Evolutionary conservation across 2,797 vertebrate species (phyloP).

Genomic region (Brachyrhaphis roseni): DNA sequence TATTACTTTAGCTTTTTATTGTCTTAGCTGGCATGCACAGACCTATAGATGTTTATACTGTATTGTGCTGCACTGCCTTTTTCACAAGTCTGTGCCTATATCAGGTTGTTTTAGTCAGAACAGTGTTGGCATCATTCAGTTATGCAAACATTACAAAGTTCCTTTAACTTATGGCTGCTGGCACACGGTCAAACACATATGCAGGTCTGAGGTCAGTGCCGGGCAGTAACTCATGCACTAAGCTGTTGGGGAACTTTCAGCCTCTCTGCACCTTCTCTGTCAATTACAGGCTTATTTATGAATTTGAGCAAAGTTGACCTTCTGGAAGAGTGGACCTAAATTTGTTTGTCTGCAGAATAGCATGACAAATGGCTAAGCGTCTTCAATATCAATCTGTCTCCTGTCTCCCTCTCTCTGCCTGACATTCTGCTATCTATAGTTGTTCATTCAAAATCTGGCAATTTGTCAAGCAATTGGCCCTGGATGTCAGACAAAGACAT

Average conservation of each 20-base stretch:
- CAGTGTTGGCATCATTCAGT: slow-evolving; percentile 22
- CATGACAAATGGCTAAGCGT: slow-evolving; percentile 66
- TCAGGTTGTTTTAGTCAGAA: slow-evolving; percentile 12
- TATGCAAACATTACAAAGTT: slow-evolving; percentile 49
- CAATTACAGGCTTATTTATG: slow-evolving; percentile 80
- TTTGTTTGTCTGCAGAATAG: slow-evolving; percentile 75
- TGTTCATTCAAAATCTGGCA: slow-evolving; percentile 37
- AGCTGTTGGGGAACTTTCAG: slow-evolving; percentile 53
- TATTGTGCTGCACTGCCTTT: neutral
- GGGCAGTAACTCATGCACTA: slow-evolving; percentile 58
- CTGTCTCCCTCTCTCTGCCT: slow-evolving; percentile 26
- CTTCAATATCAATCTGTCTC: slow-evolving; percentile 63
- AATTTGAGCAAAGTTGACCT: slow-evolving; percentile 78
- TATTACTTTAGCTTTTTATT: neutral
- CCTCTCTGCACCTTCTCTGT: slow-evolving; percentile 51
- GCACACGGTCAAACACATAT: slow-evolving; percentile 32
- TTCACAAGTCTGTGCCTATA: slow-evolving; percentile 6
- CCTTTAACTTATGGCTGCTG: slow-evolving; percentile 46
- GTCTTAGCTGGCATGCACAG: neutral
- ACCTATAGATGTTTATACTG: neutral
- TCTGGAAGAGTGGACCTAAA: slow-evolving; percentile 72
- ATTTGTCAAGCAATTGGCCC: slow-evolving; percentile 31
- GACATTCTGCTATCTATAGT: slow-evolving; percentile 36
- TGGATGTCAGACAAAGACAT: slow-evolving; percentile 5
- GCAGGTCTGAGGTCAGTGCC: slow-evolving; percentile 46